Percentiles rank a stretch among this genome's conserved stretches.
phyloP scores from a whole-genome alignment of 2,888 invertebrate species.

The Acheta domesticus region DNA sequence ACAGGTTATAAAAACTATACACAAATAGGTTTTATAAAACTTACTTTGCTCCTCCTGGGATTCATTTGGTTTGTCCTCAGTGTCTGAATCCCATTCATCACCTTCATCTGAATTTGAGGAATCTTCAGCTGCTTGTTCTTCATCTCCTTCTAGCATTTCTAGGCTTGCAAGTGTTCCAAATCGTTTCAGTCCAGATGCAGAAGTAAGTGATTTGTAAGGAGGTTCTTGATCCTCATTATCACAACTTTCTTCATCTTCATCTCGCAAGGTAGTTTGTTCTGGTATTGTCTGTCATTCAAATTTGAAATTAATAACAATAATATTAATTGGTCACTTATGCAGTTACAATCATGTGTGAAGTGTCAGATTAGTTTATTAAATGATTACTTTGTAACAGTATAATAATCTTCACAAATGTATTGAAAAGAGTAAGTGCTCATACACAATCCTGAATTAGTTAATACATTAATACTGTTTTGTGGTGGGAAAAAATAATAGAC shows the following conservation, averaged over 20 bases:
- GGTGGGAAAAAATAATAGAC: too few species aligned
- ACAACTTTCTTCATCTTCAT: constrained; percentile 19
- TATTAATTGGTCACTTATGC: too few species aligned
- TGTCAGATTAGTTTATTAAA: too few species aligned
- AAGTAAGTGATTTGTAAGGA: constrained; percentile 67
- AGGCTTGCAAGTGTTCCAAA: constrained; percentile 51
- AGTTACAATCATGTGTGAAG: too few species aligned
- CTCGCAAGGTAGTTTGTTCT: neutral
- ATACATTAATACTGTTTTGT: too few species aligned
- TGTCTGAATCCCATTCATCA: constrained; percentile 33
- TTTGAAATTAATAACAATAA: too few species aligned
- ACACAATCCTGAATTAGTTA: too few species aligned
- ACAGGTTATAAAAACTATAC: too few species aligned
- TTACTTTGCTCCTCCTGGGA: neutral
- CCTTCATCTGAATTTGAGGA: constrained; percentile 34
- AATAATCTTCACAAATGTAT: too few species aligned
- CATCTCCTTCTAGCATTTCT: constrained; percentile 39
- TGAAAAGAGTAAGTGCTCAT: too few species aligned
- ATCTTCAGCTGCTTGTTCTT: constrained; percentile 41
- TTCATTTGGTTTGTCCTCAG: constrained; percentile 24
- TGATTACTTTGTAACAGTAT: too few species aligned
- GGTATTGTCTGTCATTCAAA: neutral
- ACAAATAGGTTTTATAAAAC: too few species aligned
- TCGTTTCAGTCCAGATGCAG: constrained; percentile 44
- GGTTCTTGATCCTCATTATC: constrained; percentile 54